Percentiles rank a stretch among this genome's conserved stretches.
phyloP scores from a whole-genome alignment of 2,113 vertebrate genomes.

The Galemys pyrenaicus region DNA sequence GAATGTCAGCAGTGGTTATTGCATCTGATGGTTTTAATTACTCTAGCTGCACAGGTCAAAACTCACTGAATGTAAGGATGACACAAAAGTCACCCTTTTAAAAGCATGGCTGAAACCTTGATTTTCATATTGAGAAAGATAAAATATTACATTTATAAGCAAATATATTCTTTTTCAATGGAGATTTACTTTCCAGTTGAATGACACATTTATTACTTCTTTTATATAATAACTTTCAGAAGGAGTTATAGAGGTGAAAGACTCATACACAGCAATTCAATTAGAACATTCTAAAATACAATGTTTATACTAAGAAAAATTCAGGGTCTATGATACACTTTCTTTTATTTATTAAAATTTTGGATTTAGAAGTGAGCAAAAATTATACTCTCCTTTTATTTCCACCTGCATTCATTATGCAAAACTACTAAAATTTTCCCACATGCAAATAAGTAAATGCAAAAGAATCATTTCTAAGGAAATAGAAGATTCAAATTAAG shows the following conservation, averaged over 20 bases:
- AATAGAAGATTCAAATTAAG: neutral
- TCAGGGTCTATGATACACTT: neutral
- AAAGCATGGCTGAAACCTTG: slow-evolving; percentile 56
- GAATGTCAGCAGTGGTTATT: slow-evolving; percentile 66
- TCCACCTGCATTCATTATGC: neutral
- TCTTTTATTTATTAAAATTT: slow-evolving; percentile 38
- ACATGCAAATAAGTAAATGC: neutral
- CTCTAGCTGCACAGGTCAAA: slow-evolving; percentile 61
- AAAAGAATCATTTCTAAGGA: neutral
- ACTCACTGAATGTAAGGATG: slow-evolving; percentile 60
- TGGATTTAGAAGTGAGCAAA: neutral
- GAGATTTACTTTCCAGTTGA: slow-evolving; percentile 62
- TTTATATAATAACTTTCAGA: slow-evolving; percentile 42
- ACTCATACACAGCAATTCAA: neutral
- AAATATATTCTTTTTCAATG: slow-evolving; percentile 52
- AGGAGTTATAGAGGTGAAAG: slow-evolving; percentile 43
- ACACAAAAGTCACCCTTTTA: slow-evolving; percentile 55
- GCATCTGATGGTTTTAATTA: slow-evolving; percentile 76
- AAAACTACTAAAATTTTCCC: neutral
- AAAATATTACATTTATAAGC: slow-evolving; percentile 66
- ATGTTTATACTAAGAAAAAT: neutral
- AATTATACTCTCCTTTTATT: neutral
- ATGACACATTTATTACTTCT: slow-evolving; percentile 65
- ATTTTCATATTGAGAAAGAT: slow-evolving; percentile 59
- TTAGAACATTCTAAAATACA: slow-evolving; percentile 32